Evolutionary conservation across 2,888 invertebrate genomes (phyloP), one percentile per base, ranked within the genome.

Genomic region (Cephonodes hylas): DNA sequence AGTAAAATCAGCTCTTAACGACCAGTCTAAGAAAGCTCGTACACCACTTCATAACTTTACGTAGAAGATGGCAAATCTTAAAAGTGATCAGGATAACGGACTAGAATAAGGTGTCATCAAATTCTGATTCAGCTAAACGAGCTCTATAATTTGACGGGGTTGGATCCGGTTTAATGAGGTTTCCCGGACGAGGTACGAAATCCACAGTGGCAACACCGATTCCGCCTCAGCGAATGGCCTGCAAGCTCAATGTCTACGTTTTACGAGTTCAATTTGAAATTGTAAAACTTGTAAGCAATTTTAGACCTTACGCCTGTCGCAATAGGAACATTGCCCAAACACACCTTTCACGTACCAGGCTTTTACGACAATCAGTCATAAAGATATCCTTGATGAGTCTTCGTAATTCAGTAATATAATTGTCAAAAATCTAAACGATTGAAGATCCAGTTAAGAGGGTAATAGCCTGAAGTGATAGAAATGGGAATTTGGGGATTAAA

Each of bases 301-400:
- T 53, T 53, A 15, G 31, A 31, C 53, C 31, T 53, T 53, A 53
- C 2, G 1, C n/a, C 1, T 8, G 0, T 8, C 1, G 10, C 18
- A 18, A 18, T 10, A n/a, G 3, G 8, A 3, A 3, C 18, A 18
- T 27, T 45, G 31, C 31, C 27, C 8, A 8, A 23, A 18, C 3
- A 18, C 2, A 7, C 25, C n/a, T 31, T 10, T 8, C 7, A 25
- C 1, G 27, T 18, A 3, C 1, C 48, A 27, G 25, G 18, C 15
- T 48, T 27, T 53, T 53, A 53, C 27, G 53, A 31, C 27, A 18
- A n/a, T n/a, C 53, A 31, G 27, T 53, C 53, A 27, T 53, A 53
- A 53, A 53, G 18, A 31, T 53, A 27, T 18, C 7, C 27, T 0
- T 6, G 15, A 27, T 22, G 22, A 22, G 13, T 22, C 13, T 22